These are phyloP conservation scores for Falco biarmicus DNA, from an alignment of 2,797 vertebrate genomes.

Conservation along the genomic window DNA sequence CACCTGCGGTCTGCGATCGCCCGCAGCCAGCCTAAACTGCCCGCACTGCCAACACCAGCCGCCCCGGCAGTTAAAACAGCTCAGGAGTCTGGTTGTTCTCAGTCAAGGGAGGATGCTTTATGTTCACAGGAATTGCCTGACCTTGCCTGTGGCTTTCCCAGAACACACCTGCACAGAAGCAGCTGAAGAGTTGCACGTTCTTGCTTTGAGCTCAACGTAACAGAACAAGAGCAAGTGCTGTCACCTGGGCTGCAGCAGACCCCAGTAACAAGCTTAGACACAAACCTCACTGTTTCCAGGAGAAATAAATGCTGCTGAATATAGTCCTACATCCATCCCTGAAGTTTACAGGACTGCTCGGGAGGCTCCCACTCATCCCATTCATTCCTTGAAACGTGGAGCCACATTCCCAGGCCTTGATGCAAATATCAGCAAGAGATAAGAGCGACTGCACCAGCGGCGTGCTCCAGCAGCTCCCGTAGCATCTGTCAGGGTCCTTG, in stretches of 20 bases:
- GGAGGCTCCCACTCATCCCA: neutral
- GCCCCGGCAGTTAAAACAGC: neutral
- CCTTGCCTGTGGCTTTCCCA: neutral
- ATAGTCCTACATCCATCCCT: fast-evolving
- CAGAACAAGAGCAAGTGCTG: neutral
- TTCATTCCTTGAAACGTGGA: fast-evolving
- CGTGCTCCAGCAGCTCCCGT: neutral
- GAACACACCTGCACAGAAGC: neutral
- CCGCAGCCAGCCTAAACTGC: neutral
- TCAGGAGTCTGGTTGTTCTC: neutral
- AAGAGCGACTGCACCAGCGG: neutral
- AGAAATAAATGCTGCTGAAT: neutral
- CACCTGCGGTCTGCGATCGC: neutral
- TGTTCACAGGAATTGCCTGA: neutral
- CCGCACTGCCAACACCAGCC: neutral
- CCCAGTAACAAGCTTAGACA: neutral
- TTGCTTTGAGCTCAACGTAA: neutral
- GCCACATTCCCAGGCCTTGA: neutral
- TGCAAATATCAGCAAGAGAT: neutral
- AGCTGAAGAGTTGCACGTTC: neutral
- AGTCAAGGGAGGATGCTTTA: fast-evolving
- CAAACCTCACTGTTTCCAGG: too few relatives aligned
- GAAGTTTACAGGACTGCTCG: neutral
- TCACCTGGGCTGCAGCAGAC: neutral
- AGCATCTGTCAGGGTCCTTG: neutral